phyloP scores from a whole-genome alignment of 2,797 vertebrate genomes.

The Triplophysa yarkandensis region DNA sequence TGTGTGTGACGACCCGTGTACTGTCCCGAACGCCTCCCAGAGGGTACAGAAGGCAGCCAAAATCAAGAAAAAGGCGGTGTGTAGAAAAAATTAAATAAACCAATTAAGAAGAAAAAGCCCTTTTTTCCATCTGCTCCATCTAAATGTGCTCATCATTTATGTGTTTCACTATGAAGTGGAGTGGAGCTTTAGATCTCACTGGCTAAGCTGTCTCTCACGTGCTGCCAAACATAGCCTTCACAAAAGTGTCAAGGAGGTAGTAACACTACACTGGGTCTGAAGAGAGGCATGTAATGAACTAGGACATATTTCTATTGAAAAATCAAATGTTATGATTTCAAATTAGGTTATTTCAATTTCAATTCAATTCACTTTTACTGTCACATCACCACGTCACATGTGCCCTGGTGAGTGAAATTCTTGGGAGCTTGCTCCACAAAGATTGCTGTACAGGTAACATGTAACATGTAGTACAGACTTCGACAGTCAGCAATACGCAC shows the following conservation, averaged over 20 bases:
- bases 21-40: conserved; percentile 79
- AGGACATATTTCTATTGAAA: background rate
- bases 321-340: background rate
- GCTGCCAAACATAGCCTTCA: background rate
- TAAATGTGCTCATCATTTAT: conserved; percentile 30
- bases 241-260: background rate
- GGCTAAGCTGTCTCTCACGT: background rate
- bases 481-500: too few relatives aligned
- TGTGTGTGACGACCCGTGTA: conserved; percentile 60
- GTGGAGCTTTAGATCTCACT: conserved; percentile 12
- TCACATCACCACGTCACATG: too few relatives aligned
- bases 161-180: conserved; percentile 4
- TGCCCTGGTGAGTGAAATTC: too few relatives aligned
- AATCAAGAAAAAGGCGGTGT: conserved; percentile 99
- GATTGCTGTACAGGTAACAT: too few relatives aligned
- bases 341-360: too few relatives aligned
- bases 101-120: conserved; percentile 43
- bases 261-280: background rate
- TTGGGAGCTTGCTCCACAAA: too few relatives aligned
- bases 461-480: too few relatives aligned
- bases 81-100: conserved; percentile 77
- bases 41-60: conserved; percentile 99
- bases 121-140: conserved; percentile 53
- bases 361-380: too few relatives aligned
- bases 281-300: background rate